Evolutionary conservation across 2,797 vertebrate genomes (phyloP).

Genomic region (Ataeniobius toweri): DNA sequence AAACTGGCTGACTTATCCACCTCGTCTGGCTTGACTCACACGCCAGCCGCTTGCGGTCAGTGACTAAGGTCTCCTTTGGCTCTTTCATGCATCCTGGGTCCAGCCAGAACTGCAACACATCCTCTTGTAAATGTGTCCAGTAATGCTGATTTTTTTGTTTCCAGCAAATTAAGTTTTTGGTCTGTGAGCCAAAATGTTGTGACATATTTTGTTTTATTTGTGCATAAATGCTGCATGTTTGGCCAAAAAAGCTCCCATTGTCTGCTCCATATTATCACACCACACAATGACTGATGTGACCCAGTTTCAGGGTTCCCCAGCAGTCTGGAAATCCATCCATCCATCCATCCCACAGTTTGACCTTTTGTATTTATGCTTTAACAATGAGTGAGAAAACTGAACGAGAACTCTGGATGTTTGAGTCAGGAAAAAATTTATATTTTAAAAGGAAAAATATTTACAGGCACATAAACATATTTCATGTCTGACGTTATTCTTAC

Average conservation of each 20-base stretch:
- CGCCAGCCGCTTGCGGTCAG: slow-evolving; percentile 65
- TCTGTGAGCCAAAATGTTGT: not conserved
- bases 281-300: not conserved
- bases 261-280: too few species aligned
- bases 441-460: not conserved
- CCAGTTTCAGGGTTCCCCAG: not conserved
- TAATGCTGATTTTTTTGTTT: not conserved
- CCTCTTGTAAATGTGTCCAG: slow-evolving; percentile 3
- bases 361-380: too few species aligned
- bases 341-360: not conserved
- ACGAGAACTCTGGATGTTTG: not conserved
- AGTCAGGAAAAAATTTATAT: not conserved
- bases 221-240: not conserved
- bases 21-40: slow-evolving; percentile 73
- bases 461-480: not conserved
- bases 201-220: not conserved
- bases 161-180: not conserved
- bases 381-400: not conserved
- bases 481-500: not conserved
- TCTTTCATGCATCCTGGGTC: slow-evolving; percentile 41
- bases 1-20: slow-evolving; percentile 66
- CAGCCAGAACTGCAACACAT: slow-evolving; percentile 1
- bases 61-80: slow-evolving; percentile 68
- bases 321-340: not conserved
- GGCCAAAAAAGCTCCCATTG: not conserved